A percentile compares a stretch with the other conserved stretches of the same genome.
phyloP scores from a whole-genome alignment of 2,888 invertebrate genomes.

The Keiferia lycopersicella region DNA sequence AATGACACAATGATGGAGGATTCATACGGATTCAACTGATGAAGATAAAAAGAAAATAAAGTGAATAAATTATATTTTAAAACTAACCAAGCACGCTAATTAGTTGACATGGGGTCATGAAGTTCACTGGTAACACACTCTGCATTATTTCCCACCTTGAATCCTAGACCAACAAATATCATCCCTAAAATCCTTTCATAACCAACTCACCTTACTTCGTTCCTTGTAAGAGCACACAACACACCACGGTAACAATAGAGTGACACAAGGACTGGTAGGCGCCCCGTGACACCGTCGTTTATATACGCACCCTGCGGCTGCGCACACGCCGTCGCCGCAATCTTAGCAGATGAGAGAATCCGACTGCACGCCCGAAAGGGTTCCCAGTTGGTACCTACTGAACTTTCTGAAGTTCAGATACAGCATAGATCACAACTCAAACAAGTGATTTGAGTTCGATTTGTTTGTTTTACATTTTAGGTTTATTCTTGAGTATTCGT shows the following conservation, averaged over 20 bases:
- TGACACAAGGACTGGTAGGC: conserved; percentile 66
- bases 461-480: neutral
- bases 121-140: neutral
- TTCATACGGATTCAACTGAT: too few relatives aligned
- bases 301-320: conserved; percentile 64
- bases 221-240: conserved; percentile 47
- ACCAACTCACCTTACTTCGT: conserved; percentile 53
- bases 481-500: too few relatives aligned
- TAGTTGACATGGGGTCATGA: neutral
- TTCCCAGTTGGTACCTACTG: neutral
- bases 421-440: neutral
- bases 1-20: too few relatives aligned
- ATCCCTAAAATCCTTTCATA: neutral
- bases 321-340: conserved; percentile 31
- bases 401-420: conserved; percentile 12
- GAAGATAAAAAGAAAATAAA: too few relatives aligned
- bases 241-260: conserved; percentile 64
- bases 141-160: neutral
- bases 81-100: too few relatives aligned
- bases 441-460: neutral
- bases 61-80: too few relatives aligned
- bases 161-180: neutral
- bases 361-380: neutral
- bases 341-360: conserved; percentile 38
- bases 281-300: conserved; percentile 60